These are phyloP conservation scores for Catamblyrhynchus diadema DNA, from an alignment of 2,797 vertebrate species.

Conservation along the genomic window DNA sequence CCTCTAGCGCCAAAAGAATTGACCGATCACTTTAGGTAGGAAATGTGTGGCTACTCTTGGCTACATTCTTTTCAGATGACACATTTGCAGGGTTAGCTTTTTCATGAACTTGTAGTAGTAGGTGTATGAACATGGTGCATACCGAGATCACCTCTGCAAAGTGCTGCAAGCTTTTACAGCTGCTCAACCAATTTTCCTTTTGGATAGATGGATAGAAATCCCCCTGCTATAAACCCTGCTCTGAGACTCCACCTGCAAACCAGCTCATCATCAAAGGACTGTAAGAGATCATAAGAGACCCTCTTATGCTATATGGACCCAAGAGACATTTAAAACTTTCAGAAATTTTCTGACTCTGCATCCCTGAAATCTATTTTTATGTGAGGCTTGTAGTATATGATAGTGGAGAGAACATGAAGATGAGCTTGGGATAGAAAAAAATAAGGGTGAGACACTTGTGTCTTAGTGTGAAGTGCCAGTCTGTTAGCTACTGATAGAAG, in stretches of 20 bases:
- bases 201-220: background rate
- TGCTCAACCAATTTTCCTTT: background rate
- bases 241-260: background rate
- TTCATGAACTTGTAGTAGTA: background rate
- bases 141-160: background rate
- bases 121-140: fast-evolving
- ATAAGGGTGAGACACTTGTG: background rate
- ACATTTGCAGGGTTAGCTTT: background rate
- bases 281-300: background rate
- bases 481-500: background rate
- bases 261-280: background rate
- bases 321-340: background rate
- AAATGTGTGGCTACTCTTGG: background rate
- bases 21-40: background rate
- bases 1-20: background rate
- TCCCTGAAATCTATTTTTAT: background rate
- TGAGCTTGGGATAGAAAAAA: background rate
- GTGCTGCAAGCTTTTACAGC: background rate
- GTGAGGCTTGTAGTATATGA: background rate
- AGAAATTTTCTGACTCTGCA: background rate
- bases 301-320: fast-evolving
- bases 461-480: background rate
- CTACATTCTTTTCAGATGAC: background rate
- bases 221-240: background rate
- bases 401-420: background rate